Conservation (phyloP, 2,113 vertebrate genomes). For the Ivindomyrus marchei region DNA sequence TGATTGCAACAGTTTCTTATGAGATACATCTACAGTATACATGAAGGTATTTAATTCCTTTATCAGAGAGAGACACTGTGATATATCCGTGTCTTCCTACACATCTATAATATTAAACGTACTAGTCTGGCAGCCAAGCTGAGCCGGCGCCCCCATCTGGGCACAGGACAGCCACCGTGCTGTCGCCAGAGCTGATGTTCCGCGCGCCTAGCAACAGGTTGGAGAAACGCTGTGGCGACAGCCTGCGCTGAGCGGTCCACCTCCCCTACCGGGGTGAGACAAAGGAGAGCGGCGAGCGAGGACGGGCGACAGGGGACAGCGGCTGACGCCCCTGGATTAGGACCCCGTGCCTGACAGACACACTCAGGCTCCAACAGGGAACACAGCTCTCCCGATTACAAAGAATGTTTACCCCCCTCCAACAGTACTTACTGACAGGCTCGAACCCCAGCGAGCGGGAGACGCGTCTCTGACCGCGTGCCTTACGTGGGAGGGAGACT, state of each 20-base stretch:
- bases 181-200: not conserved
- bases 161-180: not conserved
- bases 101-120: not conserved
- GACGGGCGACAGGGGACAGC: not conserved
- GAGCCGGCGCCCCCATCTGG: not conserved
- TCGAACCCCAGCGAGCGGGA: not conserved
- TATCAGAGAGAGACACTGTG: not conserved
- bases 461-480: not conserved
- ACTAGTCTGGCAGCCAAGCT: not conserved
- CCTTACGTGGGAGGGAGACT: not conserved
- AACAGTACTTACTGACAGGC: not conserved
- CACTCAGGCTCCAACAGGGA: not conserved
- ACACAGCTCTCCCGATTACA: not conserved
- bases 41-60: not conserved
- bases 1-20: not conserved
- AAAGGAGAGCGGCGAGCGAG: slow-evolving; percentile 7
- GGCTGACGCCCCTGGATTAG: not conserved
- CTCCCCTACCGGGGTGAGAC: not conserved
- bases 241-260: not conserved
- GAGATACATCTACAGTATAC: not conserved
- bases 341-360: not conserved
- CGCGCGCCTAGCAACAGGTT: slow-evolving; percentile 23
- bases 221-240: not conserved
- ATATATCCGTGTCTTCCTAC: not conserved
- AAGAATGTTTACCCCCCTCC: not conserved